Base-by-base conservation (phyloP, 2,888 invertebrate genomes). In the Ariolimax columbianus region DNA sequence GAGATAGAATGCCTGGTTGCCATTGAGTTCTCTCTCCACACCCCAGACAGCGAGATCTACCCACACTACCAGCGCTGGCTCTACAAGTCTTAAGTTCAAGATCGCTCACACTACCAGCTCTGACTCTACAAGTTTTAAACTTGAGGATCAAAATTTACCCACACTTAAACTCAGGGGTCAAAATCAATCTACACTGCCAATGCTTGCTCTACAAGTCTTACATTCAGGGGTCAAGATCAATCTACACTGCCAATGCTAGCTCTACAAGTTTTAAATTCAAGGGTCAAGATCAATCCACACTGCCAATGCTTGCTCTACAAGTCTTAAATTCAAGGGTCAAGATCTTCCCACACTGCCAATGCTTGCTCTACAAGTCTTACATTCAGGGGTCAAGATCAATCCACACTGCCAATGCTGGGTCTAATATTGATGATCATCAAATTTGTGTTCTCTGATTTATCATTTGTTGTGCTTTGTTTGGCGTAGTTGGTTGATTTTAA, bases 1-100 rank as follows among this genome's bases (percentile, higher is more conserved):
- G 99, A 99, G 95, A 98, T 99, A 95, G 98, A 97, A 9, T 98
- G 98, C 78, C 95, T 98, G 83, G 98, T 98, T 79, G 98, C 98
- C 4, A 95, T 99, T 87, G 98, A 99, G 95, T 99, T 99, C 93
- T 97, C 97, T 23, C 95, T 99, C 85, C 98, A 98, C 94, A 96
- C 98, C 89, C 97, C 98, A 40, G 97, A 97, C 81, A 96, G 96
- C 95, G 98, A 98, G 95, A 96, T 99, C 89, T 96, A 97, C 94
- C 98, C 98, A 19, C 98, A 99, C 94, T 98, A 98, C 95, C 98
- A 98, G 95, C 96, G 98, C 84, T 95, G 99, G 89, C 95, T 98
- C 88, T 98, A 98, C 95, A 97, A 98, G 94, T 97, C 98, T 95
- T 98, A 97, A 97, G 89, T 66, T 66, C 6, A 14, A 55, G 9